These are phyloP conservation scores for Phaetusa simplex DNA, from an alignment of 2,113 vertebrate species.

Conservation along the genomic window DNA sequence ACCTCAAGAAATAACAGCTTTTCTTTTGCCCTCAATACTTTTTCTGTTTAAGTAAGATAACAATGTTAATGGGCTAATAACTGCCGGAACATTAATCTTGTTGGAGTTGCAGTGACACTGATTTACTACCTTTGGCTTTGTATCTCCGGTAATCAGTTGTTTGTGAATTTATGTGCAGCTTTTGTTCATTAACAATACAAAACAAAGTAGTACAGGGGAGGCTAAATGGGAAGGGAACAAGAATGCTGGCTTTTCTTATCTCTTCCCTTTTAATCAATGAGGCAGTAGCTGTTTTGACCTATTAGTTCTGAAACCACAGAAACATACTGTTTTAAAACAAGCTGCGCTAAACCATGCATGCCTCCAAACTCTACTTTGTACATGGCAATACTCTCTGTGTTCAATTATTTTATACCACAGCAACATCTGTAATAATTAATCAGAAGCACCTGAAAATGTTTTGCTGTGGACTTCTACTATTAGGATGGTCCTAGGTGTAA, in stretches of 20 bases:
- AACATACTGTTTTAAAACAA: background rate
- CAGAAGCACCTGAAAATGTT: background rate
- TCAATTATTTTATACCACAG: background rate
- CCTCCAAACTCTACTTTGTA: background rate
- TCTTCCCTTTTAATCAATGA: background rate
- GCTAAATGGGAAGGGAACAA: background rate
- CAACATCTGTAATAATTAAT: background rate
- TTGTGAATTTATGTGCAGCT: conserved; percentile 16
- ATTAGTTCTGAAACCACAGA: background rate
- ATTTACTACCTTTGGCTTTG: conserved; percentile 3
- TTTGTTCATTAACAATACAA: conserved; percentile 25
- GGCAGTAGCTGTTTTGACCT: background rate
- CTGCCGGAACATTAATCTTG: conserved; percentile 4
- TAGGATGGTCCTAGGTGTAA: background rate
- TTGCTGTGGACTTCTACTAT: background rate
- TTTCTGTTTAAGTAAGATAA: background rate
- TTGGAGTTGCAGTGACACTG: background rate
- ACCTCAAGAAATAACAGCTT: background rate
- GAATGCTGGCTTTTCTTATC: background rate
- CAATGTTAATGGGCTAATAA: conserved; percentile 47
- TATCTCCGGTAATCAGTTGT: background rate
- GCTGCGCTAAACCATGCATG: background rate
- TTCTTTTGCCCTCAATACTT: background rate
- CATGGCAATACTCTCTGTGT: background rate
- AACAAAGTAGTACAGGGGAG: background rate